These are phyloP conservation scores for Sitta europaea DNA, from an alignment of 2,113 vertebrate genomes.

Conservation along the genomic window DNA sequence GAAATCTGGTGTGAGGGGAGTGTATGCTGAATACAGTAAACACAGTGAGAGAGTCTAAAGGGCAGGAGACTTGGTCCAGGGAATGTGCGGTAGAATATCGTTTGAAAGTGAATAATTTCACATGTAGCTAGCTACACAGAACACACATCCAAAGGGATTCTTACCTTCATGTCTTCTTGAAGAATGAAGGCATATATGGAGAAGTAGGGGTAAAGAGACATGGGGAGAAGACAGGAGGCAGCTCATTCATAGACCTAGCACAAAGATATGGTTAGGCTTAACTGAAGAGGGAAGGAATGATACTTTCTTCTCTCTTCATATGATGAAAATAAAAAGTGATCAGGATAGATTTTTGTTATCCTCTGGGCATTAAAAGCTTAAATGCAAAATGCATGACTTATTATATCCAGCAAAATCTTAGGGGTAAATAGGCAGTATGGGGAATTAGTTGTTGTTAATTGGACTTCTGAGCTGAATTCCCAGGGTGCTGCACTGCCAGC, in stretches of 20 bases:
- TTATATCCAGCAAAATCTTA: slow-evolving; percentile 57
- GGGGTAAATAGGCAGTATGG: slow-evolving; percentile 60
- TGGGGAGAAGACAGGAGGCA: background rate
- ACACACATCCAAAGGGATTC: background rate
- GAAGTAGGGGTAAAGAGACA: background rate
- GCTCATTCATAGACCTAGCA: background rate
- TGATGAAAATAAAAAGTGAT: slow-evolving; percentile 75
- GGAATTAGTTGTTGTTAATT: slow-evolving; percentile 79
- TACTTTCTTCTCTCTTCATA: slow-evolving; percentile 51
- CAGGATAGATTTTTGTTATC: slow-evolving; percentile 72
- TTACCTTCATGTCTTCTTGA: background rate
- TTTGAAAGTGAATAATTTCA: background rate
- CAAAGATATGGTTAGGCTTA: background rate
- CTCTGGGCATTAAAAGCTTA: slow-evolving; percentile 70
- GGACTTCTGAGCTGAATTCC: slow-evolving; percentile 75
- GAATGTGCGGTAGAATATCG: background rate
- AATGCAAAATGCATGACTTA: slow-evolving; percentile 71
- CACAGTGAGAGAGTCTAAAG: background rate
- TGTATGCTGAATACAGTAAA: background rate
- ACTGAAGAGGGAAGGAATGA: slow-evolving; percentile 43
- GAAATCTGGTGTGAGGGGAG: background rate
- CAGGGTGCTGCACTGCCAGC: slow-evolving; percentile 62
- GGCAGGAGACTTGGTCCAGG: background rate
- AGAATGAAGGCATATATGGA: background rate
- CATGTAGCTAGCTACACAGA: background rate